These are phyloP conservation scores for Oncorhynchus nerka DNA, from an alignment of 2,113 vertebrate genomes.

Conservation along the genomic window DNA sequence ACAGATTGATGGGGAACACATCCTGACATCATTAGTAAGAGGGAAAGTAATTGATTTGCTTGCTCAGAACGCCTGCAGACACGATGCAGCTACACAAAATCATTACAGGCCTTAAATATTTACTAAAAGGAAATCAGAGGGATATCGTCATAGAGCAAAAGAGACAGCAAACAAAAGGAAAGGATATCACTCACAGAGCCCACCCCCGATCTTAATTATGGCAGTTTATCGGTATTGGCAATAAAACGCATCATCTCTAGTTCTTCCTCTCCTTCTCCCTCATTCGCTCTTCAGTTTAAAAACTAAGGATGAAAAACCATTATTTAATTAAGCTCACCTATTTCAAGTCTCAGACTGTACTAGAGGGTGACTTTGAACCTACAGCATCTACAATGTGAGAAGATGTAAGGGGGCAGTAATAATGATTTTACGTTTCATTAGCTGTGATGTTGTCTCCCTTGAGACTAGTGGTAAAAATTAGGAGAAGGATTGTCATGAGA, in stretches of 20 bases:
- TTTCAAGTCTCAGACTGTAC: neutral
- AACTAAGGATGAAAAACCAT: neutral
- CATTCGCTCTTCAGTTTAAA: slow-evolving; percentile 7
- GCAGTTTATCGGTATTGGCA: slow-evolving; percentile 40
- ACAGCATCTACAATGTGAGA: neutral
- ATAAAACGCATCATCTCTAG: slow-evolving; percentile 44
- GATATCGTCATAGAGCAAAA: slow-evolving; percentile 21
- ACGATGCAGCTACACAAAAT: slow-evolving; percentile 56
- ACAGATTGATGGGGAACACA: slow-evolving; percentile 47
- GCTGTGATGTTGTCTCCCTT: slow-evolving; percentile 10
- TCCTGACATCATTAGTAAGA: slow-evolving; percentile 63
- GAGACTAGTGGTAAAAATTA: neutral
- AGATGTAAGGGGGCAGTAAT: neutral
- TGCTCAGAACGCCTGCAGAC: slow-evolving; percentile 57
- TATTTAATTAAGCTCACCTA: neutral
- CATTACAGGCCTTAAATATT: slow-evolving; percentile 71
- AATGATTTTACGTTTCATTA: neutral
- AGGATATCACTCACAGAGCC: neutral
- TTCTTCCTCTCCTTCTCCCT: slow-evolving; percentile 23
- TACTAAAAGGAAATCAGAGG: slow-evolving; percentile 71
- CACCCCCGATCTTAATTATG: slow-evolving; percentile 42
- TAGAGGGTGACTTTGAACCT: too few species aligned
- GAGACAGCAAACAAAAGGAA: neutral
- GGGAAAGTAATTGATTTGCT: slow-evolving; percentile 57
- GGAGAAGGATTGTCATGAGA: slow-evolving; percentile 12